Conservation (phyloP, 2,797 vertebrate genomes). For the Propithecus perrieri region DNA sequence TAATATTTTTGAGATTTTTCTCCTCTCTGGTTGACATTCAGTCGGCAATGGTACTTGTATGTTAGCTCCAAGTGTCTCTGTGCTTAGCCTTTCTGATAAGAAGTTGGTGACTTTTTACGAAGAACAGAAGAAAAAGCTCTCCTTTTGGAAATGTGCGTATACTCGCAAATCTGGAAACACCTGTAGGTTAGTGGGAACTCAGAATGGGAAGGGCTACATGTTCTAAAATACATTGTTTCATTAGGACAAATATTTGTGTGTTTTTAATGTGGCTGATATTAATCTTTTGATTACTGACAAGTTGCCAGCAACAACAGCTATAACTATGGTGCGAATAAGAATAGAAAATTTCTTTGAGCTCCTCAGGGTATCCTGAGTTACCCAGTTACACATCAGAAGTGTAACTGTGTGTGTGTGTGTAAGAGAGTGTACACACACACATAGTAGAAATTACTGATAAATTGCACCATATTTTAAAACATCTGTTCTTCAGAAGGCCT, state of each 20-base stretch:
- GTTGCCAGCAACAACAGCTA: neutral
- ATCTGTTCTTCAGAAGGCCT: neutral
- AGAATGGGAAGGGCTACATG: neutral
- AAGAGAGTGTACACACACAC: neutral
- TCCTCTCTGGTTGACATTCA: neutral
- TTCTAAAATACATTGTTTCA: neutral
- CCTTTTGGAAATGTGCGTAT: neutral
- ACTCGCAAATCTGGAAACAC: neutral
- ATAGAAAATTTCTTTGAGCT: neutral
- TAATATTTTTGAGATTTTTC: neutral
- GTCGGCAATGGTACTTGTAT: neutral
- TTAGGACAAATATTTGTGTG: neutral
- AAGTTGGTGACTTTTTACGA: neutral
- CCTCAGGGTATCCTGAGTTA: neutral
- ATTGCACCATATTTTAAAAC: neutral
- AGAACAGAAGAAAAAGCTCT: neutral
- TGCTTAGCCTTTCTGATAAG: neutral
- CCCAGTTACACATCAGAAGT: neutral
- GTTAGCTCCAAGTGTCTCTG: neutral
- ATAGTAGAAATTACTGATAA: neutral
- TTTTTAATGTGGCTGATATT: neutral
- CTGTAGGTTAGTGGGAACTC: neutral
- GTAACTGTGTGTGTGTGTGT: neutral
- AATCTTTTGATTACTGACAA: neutral
- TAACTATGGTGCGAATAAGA: neutral